A percentile compares a stretch with the other conserved stretches of the same genome.
phyloP scores from a whole-genome alignment of 2,113 vertebrate species.

The Lycocorax pyrrhopterus region DNA sequence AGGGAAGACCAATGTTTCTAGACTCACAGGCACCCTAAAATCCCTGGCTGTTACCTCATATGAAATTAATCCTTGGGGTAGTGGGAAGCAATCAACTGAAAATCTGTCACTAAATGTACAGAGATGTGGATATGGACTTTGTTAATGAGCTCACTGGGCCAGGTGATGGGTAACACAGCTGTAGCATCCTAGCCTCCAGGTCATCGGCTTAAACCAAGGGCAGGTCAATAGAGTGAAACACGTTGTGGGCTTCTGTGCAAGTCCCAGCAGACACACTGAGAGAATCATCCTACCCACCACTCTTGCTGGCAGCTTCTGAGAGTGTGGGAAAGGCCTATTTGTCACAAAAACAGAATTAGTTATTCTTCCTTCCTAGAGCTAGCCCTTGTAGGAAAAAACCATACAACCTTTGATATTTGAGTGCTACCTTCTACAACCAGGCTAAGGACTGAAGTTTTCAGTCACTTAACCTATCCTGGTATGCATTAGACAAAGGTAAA shows the following conservation, averaged over 20 bases:
- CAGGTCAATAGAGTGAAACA: neutral
- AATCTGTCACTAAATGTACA: neutral
- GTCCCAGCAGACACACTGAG: accelerated
- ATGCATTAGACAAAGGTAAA: neutral
- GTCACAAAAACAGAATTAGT: neutral
- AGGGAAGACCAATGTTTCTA: neutral
- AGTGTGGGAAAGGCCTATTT: neutral
- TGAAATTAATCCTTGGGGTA: neutral
- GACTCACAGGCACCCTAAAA: neutral
- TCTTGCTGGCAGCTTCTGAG: neutral
- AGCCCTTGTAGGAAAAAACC: neutral
- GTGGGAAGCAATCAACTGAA: neutral
- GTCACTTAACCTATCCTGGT: neutral
- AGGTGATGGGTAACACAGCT: neutral
- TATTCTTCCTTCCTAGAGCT: neutral
- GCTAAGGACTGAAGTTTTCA: neutral
- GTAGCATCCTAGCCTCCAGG: neutral
- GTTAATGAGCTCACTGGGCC: neutral
- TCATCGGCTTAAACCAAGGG: neutral
- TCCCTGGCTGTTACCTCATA: neutral
- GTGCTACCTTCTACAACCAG: accelerated
- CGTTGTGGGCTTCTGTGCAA: neutral
- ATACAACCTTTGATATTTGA: neutral
- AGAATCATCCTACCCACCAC: neutral
- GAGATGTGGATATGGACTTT: neutral